Evolutionary conservation across 1,140 invertebrate genomes (phyloP), one percentile per base, ranked within the genome.

Genomic region (Varroa destructor): DNA sequence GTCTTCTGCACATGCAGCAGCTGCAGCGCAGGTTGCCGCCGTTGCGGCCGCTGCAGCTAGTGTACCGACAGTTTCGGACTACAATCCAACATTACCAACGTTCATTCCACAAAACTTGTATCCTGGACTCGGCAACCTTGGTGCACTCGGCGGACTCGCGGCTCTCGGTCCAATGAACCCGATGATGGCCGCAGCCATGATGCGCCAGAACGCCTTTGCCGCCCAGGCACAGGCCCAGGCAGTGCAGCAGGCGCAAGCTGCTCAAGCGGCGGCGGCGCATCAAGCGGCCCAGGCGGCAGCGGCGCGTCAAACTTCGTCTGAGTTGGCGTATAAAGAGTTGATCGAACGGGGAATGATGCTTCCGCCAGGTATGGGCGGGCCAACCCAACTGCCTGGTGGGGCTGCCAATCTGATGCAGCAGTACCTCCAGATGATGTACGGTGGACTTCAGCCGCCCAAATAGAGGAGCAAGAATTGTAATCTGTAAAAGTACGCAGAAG

Each of bases 371-470:
- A 67, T 67, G 61, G 61, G 61, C 12, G 61, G 61, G 1, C 61
- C 61, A 43, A 51, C 3, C 8, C 61, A 67, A 8, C 37, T n/a
- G 1, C 1, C 61, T 2, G 61, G 61, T 46, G 61, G 61, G 10
- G 61, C 61, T 46, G 61, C 61, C 46, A 46, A 46, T 40, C 37
- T 67, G 40, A 67, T 67, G 61, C 61, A 67, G 46, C 61, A 67
- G 61, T 67, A 67, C 37, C 61, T 67, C 46, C 61, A 67, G 8
- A 67, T 67, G 61, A 67, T 67, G 61, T 67, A 67, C 61, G 61
- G 61, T 43, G 61, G 14, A 43, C 46, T 67, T 12, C 46, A 12
- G 12, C 61, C 40, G 37, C 61, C 61, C 2, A 51, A 51, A 51
- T 51, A 51, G 46, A 51, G 46, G 4, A 8, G 46, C 46, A 51